Base-by-base conservation (phyloP, 2,888 invertebrate species). In the Troides helena region DNA sequence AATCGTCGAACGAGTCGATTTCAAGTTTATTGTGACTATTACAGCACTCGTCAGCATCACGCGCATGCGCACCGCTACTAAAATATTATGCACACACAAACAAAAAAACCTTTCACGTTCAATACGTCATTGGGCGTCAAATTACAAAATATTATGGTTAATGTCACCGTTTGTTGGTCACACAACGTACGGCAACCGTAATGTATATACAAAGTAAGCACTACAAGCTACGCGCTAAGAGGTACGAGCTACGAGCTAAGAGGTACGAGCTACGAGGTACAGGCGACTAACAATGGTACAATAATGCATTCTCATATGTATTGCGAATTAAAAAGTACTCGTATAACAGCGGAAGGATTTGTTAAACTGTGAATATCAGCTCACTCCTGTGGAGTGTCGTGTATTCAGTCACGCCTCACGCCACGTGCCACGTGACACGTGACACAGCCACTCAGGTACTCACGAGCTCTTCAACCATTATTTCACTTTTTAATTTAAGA, bases 161-260 rank as follows among this genome's bases (percentile, higher is more conserved):
- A 65, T 68, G 67, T 65, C 77, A 79, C 80, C 76, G 79, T 75
- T 69, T 74, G 73, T 76, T 77, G 75, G 73, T 77, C 78, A 67
- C 39, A 39, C 39, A 39, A 39, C 67, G 73, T 75, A 62, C 71
- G 69, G 76, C 58, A 72, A 71, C 70, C 70, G 67, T 21, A 21
- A 21, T 21, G 69, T 23, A 61, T 53, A 72, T 58, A 39, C 39
- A 6, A 0, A 39, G 65, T 58, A 64, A 72, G 69, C 23, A 21
- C 39, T 39, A 39, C 39, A 39, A 7, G 39, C 23, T 61, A 69
- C 7, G 30, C 3, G 30, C 30, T 30, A 21, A 21, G 21, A 21
- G 21, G 21, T 21, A 30, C 25, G 25, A 4, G 25, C 25, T 25
- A 25, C 25, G 25, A 4, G 25, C 25, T 25, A 25, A 3, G 30